Conservation (phyloP, 1,140 invertebrate genomes). For the Euura lappo region DNA sequence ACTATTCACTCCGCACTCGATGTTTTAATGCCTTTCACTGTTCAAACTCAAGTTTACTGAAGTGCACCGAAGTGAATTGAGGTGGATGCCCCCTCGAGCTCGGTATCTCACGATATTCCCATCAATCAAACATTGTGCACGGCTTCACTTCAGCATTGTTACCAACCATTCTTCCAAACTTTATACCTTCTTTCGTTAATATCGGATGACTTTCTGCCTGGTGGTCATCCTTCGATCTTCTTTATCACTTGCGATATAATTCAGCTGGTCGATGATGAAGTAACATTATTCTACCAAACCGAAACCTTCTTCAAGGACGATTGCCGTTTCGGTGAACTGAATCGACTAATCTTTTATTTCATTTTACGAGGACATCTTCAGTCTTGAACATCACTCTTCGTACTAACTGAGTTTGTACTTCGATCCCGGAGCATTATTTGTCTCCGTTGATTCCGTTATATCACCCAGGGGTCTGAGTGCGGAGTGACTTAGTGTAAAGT, state of each 20-base stretch:
- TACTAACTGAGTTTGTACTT: too few relatives aligned
- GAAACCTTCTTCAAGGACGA: too few relatives aligned
- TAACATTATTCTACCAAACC: too few relatives aligned
- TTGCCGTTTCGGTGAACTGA: too few relatives aligned
- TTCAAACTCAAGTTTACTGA: slow-evolving; percentile 16
- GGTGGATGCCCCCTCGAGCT: slow-evolving; percentile 23
- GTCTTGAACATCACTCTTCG: too few relatives aligned
- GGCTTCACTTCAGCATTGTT: neutral
- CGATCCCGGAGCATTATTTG: too few relatives aligned
- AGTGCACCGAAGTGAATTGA: slow-evolving; percentile 31
- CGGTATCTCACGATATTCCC: slow-evolving; percentile 9
- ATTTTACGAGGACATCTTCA: too few relatives aligned
- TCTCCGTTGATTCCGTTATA: too few relatives aligned
- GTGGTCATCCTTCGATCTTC: neutral
- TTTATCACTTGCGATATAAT: neutral
- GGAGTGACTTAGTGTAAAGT: too few relatives aligned
- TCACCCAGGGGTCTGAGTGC: too few relatives aligned
- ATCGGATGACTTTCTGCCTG: neutral
- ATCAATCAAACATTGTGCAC: neutral
- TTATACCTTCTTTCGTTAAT: neutral
- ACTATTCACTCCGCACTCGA: neutral
- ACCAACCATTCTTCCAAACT: neutral
- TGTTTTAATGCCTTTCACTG: slow-evolving; percentile 19
- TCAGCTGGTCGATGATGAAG: too few relatives aligned
- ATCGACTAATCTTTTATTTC: too few relatives aligned